phyloP scores from a whole-genome alignment of 2,113 vertebrate genomes.

The Tauraco erythrolophus region DNA sequence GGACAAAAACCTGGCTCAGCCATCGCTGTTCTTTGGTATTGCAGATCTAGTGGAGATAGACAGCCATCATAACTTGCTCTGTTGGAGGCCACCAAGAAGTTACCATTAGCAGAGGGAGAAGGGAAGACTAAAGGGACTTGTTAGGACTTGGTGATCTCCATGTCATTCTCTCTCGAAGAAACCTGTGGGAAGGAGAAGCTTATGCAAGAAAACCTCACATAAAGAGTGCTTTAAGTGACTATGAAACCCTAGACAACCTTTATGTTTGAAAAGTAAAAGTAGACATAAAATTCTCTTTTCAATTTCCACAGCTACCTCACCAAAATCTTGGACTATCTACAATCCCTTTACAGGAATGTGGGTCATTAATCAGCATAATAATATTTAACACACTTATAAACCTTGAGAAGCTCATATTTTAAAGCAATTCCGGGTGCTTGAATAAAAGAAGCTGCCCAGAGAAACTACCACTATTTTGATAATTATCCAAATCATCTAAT shows the following conservation, averaged over 20 bases:
- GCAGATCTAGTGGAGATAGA: background rate
- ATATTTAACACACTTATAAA: background rate
- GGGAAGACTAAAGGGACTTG: background rate
- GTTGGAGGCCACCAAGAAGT: background rate
- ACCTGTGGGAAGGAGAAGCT: background rate
- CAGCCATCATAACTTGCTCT: background rate
- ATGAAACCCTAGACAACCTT: background rate
- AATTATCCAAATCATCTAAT: background rate
- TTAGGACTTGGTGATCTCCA: background rate
- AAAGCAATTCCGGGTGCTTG: background rate
- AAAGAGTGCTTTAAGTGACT: background rate
- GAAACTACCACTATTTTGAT: background rate
- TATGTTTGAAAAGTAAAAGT: background rate
- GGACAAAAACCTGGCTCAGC: background rate
- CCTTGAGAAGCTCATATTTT: background rate
- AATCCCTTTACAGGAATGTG: background rate
- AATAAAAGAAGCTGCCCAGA: background rate
- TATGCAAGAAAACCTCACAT: background rate
- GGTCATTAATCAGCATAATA: background rate
- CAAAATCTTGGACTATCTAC: background rate
- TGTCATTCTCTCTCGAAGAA: background rate
- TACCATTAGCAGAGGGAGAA: background rate
- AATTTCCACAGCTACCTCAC: background rate
- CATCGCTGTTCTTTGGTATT: background rate
- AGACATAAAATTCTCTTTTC: background rate